A percentile compares a stretch with the other conserved stretches of the same genome.
phyloP scores from a whole-genome alignment of 2,888 invertebrate genomes.

The Steinernema hermaphroditum region DNA sequence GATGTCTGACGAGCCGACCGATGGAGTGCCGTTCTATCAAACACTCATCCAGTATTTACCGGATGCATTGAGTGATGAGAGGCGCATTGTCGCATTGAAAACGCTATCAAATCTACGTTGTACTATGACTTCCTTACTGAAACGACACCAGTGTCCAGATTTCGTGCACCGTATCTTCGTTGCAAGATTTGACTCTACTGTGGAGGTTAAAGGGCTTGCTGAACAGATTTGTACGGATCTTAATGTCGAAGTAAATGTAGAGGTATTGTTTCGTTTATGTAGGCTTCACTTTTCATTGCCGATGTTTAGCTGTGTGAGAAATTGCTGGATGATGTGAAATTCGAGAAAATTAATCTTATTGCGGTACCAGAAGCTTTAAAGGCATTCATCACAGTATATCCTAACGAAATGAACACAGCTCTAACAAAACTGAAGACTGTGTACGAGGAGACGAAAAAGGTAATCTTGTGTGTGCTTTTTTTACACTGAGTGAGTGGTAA shows the following conservation, averaged over 20 bases:
- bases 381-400: constrained; percentile 43
- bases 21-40: not conserved
- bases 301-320: not conserved
- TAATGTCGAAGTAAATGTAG: not conserved
- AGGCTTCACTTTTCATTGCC: not conserved
- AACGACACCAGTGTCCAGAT: not conserved
- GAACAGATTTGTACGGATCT: not conserved
- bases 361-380: constrained; percentile 13
- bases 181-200: not conserved
- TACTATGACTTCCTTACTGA: not conserved
- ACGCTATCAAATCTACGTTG: not conserved
- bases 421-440: constrained; percentile 45
- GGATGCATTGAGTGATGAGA: constrained; percentile 2
- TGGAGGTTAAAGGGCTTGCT: not conserved
- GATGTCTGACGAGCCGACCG: not conserved
- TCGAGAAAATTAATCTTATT: not conserved
- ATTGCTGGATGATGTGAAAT: not conserved
- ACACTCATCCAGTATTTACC: not conserved
- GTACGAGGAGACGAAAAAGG: constrained; percentile 33
- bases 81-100: not conserved
- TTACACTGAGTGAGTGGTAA: too few species aligned
- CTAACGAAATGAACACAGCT: constrained; percentile 39
- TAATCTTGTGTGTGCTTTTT: not conserved
- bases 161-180: constrained; percentile 23
- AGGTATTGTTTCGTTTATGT: not conserved